These are phyloP conservation scores for Cricetomys ansorgei DNA, from an alignment of 2,113 vertebrate genomes.

Conservation along the genomic window DNA sequence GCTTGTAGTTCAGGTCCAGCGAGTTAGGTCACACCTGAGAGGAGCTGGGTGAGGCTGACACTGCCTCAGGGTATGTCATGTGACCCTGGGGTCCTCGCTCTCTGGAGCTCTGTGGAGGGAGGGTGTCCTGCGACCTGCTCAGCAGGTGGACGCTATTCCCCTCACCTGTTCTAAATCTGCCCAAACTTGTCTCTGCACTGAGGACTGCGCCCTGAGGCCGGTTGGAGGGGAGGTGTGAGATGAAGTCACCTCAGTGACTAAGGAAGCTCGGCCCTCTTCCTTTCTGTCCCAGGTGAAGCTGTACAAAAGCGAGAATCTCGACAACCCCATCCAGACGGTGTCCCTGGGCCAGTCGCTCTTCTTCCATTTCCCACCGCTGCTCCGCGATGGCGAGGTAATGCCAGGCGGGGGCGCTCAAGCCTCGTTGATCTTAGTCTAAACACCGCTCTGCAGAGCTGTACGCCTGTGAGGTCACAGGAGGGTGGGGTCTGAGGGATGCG, in stretches of 20 bases:
- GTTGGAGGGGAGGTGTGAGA: not conserved
- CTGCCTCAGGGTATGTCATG: too few relatives aligned
- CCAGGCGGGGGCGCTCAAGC: not conserved
- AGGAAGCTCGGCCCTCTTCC: not conserved
- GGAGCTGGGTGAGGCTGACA: not conserved
- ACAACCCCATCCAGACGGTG: slow-evolving; percentile 97
- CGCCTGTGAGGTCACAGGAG: not conserved
- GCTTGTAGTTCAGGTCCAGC: not conserved
- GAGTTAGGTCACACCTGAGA: not conserved
- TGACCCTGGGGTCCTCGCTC: not conserved
- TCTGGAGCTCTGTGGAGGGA: not conserved
- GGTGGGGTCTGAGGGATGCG: not conserved
- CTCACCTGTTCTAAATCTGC: not conserved
- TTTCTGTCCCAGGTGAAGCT: slow-evolving; percentile 92
- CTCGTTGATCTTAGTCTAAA: not conserved
- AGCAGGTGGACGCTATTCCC: not conserved
- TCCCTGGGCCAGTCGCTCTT: slow-evolving; percentile 96
- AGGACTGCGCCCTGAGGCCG: not conserved
- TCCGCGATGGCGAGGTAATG: slow-evolving; percentile 95
- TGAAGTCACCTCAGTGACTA: not conserved
- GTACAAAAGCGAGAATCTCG: slow-evolving; percentile 96
- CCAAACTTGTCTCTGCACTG: not conserved
- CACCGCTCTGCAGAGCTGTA: not conserved
- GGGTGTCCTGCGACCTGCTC: rapidly evolving
- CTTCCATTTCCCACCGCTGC: slow-evolving; percentile 97